phyloP scores from a whole-genome alignment of 2,797 vertebrate species.

The Macrochelys suwanniensis region DNA sequence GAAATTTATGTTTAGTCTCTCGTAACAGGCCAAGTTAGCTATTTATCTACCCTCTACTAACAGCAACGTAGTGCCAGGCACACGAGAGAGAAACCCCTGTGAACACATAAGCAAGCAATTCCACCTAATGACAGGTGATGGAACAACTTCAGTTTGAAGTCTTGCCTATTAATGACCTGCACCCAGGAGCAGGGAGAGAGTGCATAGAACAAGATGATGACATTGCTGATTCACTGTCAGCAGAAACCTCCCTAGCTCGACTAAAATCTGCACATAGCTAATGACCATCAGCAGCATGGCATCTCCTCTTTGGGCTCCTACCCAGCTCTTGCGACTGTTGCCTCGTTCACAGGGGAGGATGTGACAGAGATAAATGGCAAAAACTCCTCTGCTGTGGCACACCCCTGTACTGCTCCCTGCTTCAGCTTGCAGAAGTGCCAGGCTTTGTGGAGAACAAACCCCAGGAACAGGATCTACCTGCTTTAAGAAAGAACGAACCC shows the following conservation, averaged over 20 bases:
- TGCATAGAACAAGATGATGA: neutral
- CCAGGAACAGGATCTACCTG: neutral
- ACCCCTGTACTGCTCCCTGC: neutral
- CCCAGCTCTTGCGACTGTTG: accelerated
- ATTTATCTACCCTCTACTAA: neutral
- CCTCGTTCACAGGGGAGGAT: neutral
- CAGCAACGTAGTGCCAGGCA: neutral
- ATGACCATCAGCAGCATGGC: neutral
- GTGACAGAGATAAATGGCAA: neutral
- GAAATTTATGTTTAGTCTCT: neutral
- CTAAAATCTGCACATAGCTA: accelerated
- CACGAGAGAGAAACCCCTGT: neutral
- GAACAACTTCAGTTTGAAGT: neutral
- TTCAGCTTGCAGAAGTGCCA: neutral
- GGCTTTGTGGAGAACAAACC: neutral
- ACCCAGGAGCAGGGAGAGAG: neutral
- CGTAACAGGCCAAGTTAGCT: neutral
- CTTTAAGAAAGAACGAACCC: neutral
- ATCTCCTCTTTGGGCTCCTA: neutral
- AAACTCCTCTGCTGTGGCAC: accelerated
- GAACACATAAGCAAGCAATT: accelerated
- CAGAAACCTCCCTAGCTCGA: neutral
- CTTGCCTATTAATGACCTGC: neutral
- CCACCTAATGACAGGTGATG: neutral
- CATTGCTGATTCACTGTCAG: neutral